A percentile compares a stretch with the other conserved stretches of the same genome.
Evolutionary conservation across 2,888 invertebrate species (phyloP).

Genomic region (Drosophila bunnanda): DNA sequence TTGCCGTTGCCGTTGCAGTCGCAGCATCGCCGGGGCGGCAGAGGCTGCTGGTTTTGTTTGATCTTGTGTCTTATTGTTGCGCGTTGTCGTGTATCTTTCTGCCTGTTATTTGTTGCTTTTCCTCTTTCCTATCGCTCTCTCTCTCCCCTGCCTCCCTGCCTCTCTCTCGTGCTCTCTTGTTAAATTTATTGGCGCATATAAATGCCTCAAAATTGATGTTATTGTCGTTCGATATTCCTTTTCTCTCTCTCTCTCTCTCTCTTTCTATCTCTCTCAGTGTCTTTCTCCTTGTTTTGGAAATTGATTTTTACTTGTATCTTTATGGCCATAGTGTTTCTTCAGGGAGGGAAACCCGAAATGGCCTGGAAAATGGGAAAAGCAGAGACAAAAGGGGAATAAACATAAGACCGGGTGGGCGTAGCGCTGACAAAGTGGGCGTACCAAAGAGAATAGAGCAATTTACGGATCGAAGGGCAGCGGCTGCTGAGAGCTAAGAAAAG

Average conservation of each 20-base stretch:
- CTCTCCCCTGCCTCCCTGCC: constrained; percentile 14
- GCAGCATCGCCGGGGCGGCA: constrained; percentile 53
- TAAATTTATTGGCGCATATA: constrained; percentile 81
- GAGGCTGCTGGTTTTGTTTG: constrained; percentile 78
- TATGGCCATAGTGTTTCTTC: constrained; percentile 56
- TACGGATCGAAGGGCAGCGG: constrained; percentile 25
- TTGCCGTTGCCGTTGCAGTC: constrained; percentile 36
- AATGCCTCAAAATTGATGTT: constrained; percentile 81
- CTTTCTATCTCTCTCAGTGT: constrained; percentile 12
- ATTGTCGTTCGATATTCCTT: constrained; percentile 71
- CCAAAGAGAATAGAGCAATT: constrained; percentile 69
- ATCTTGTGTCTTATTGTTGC: constrained; percentile 80
- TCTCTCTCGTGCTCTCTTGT: constrained; percentile 46
- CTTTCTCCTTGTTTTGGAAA: constrained; percentile 70
- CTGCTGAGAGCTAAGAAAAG: constrained; percentile 12
- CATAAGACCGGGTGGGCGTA: constrained; percentile 62
- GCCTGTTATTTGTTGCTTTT: constrained; percentile 50
- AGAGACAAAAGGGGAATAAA: constrained; percentile 48
- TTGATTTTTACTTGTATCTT: constrained; percentile 73
- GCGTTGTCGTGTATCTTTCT: constrained; percentile 77
- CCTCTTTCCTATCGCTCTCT: constrained; percentile 36
- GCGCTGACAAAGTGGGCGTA: constrained; percentile 69
- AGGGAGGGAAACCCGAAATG: constrained; percentile 43
- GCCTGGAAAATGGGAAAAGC: constrained; percentile 43
- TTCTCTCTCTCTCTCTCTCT: constrained; percentile 15